Conservation (phyloP, 2,113 vertebrate genomes). For the Osmerus mordax region DNA sequence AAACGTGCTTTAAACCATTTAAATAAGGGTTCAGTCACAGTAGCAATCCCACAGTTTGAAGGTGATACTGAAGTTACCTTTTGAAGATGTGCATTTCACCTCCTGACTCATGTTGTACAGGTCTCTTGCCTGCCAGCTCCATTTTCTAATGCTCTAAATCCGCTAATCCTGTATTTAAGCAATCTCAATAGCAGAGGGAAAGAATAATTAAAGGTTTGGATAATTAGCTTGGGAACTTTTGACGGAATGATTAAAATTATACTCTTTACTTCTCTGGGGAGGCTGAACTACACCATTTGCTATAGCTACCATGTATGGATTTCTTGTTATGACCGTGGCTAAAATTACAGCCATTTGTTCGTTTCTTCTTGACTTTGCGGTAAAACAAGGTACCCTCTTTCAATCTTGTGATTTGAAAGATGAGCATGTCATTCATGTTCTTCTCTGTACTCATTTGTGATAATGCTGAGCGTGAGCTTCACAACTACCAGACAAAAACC, state of each 20-base stretch:
- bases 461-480: too few species aligned
- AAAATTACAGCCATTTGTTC: too few species aligned
- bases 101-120: slow-evolving; percentile 63
- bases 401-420: background rate
- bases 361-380: too few species aligned
- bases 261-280: slow-evolving; percentile 35
- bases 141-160: slow-evolving; percentile 70
- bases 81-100: slow-evolving; percentile 61
- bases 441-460: background rate
- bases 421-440: too few species aligned
- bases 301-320: too few species aligned
- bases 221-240: slow-evolving; percentile 62
- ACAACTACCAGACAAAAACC: too few species aligned
- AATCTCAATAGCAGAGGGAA: slow-evolving; percentile 63
- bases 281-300: slow-evolving; percentile 29
- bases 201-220: slow-evolving; percentile 70
- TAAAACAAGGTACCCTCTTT: slow-evolving; percentile 3
- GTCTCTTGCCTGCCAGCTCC: slow-evolving; percentile 66
- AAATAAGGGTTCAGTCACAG: slow-evolving; percentile 53
- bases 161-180: slow-evolving; percentile 74
- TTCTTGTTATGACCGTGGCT: too few species aligned
- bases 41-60: slow-evolving; percentile 58
- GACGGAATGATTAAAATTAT: slow-evolving; percentile 56
- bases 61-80: slow-evolving; percentile 60
- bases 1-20: slow-evolving; percentile 56